Base-by-base conservation (phyloP, 2,113 vertebrate species). In the Columba janthina region DNA sequence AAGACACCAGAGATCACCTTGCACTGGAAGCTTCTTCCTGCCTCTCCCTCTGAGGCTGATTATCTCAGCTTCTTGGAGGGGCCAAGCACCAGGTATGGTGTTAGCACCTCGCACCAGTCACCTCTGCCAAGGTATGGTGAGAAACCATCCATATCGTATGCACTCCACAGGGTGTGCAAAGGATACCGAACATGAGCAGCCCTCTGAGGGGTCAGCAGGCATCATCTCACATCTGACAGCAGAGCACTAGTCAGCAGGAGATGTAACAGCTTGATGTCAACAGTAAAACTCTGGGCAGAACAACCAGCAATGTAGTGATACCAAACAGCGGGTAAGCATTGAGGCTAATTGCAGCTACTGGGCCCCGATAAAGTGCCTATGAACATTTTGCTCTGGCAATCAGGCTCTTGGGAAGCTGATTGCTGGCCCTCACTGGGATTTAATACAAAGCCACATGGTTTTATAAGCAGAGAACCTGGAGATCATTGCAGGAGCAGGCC, bases 181-280 rank as follows among this genome's bases (percentile, higher is more conserved):
- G 48, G 9, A 28, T 11, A 44, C 9, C 2, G 1, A 81, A 60
- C 16, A 60, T 0, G 1, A 58, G 13, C 21, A 42, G 54, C 14
- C 22, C 31, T 86, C 17, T 6, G 5, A 78, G 42, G 60, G 19
- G n/a, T 4, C 26, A 86, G 48, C 3, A 62, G 29, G 50, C 50
- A 60, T 21, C 22, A 26, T 19, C 50, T 67, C 28, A 19, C 2
- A 3, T 48, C 54, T 82, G 64, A 66, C 34, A 44, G 34, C 11
- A 67, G 28, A 62, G 20, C 64, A 34, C n/a, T 16, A n/a, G 56
- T 54, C 26, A 50, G 69, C 44, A 75, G 42, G 36, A 78, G 53
- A 67, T 29, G 36, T 36, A 53, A 65, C 8, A 51, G 34, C 54
- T 56, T 60, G 40, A 22, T 51, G 34, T 28, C 38, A 84, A 56